phyloP scores from a whole-genome alignment of 2,888 invertebrate genomes.

The Pimpla rufipes region DNA sequence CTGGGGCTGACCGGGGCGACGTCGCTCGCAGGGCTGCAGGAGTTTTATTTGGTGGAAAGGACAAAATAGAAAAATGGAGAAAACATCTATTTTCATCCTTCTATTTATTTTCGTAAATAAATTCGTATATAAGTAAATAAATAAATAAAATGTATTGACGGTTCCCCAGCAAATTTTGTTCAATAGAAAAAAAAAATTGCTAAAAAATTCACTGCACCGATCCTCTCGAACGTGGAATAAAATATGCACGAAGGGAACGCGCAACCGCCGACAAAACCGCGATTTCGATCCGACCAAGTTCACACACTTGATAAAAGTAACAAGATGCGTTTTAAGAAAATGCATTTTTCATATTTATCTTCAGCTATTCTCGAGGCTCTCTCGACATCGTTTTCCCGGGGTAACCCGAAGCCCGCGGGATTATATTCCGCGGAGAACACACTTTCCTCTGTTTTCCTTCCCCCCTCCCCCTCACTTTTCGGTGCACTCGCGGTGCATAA shows the following conservation, averaged over 20 bases:
- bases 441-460: not conserved
- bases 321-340: constrained; percentile 6
- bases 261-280: not conserved
- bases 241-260: not conserved
- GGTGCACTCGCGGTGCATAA: constrained; percentile 21
- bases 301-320: not conserved
- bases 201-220: not conserved
- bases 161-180: not conserved
- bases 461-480: not conserved
- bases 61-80: too few relatives aligned
- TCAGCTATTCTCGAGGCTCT: not conserved
- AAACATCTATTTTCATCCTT: too few relatives aligned
- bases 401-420: constrained; percentile 8
- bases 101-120: not conserved
- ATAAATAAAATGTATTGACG: not conserved
- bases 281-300: constrained; percentile 21
- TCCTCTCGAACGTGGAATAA: not conserved
- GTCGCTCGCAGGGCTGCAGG: not conserved
- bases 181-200: not conserved
- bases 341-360: constrained; percentile 32
- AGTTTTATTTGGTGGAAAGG: too few relatives aligned
- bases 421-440: constrained; percentile 18
- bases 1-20: not conserved
- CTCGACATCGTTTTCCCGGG: constrained; percentile 9
- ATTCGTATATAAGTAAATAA: too few relatives aligned